Evolutionary conservation across 1,140 invertebrate genomes (phyloP).

Genomic region (Contarinia nasturtii): DNA sequence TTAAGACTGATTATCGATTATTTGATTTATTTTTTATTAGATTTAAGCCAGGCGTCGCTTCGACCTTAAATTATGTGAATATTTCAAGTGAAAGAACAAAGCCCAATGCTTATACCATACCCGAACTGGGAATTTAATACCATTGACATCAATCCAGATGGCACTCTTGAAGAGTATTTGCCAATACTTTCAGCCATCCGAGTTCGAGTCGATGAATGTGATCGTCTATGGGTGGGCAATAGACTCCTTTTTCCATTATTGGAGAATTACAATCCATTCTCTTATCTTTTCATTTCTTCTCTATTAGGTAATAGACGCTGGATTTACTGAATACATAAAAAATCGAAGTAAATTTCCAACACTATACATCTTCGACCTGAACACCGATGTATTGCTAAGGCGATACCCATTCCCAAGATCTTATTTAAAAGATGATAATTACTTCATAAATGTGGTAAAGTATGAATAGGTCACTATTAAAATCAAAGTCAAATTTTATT

Average conservation of each 20-base stretch:
- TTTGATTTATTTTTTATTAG: no score
- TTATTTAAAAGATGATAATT: slow-evolving; percentile 44
- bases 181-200: slow-evolving; percentile 55
- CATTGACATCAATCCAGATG: slow-evolving; percentile 36
- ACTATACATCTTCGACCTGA: slow-evolving; percentile 51
- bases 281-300: no score
- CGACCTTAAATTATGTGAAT: no score
- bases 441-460: slow-evolving; percentile 59
- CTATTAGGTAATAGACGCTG: no score
- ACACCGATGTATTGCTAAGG: slow-evolving; percentile 42
- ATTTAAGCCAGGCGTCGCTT: no score
- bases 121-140: slow-evolving; percentile 57
- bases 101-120: slow-evolving; percentile 48
- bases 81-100: no score
- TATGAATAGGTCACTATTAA: no score
- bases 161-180: slow-evolving; percentile 26
- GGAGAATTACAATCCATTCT: no score
- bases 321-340: slow-evolving; percentile 39
- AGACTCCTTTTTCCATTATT: no score
- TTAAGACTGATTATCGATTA: no score
- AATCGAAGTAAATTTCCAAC: slow-evolving; percentile 25
- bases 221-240: slow-evolving; percentile 53
- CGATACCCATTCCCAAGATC: slow-evolving; percentile 37
- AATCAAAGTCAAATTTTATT: no score
- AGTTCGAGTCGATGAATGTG: slow-evolving; percentile 48